Conservation (phyloP, 2,888 invertebrate genomes). For the Auanema freiburgensis region DNA sequence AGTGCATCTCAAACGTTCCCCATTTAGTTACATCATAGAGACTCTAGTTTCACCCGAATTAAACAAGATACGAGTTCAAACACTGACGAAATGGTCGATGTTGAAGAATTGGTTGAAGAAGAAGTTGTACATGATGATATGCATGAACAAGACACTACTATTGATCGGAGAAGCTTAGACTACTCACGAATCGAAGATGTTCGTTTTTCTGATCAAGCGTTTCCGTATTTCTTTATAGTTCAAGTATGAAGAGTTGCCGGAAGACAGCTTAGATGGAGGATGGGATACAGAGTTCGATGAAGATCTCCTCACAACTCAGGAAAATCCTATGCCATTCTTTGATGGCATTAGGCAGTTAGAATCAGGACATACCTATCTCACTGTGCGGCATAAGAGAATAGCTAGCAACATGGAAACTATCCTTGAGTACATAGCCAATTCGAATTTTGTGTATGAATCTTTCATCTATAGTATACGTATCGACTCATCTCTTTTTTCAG, state of each 20-base stretch:
- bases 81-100: slow-evolving; percentile 17
- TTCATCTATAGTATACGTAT: not conserved
- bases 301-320: slow-evolving; percentile 31
- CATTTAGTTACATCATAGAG: not conserved
- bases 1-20: not conserved
- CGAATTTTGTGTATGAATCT: slow-evolving; percentile 36
- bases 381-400: slow-evolving; percentile 39
- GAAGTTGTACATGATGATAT: slow-evolving; percentile 13
- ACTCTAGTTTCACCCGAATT: too few relatives aligned
- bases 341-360: slow-evolving; percentile 34
- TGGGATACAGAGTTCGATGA: slow-evolving; percentile 43
- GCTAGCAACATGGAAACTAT: slow-evolving; percentile 32
- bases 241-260: slow-evolving; percentile 20
- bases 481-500: slow-evolving; percentile 17
- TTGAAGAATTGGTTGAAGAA: slow-evolving; percentile 22
- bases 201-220: not conserved
- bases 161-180: not conserved
- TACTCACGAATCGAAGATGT: not conserved
- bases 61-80: not conserved
- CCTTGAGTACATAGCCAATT: slow-evolving; percentile 40
- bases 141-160: not conserved
- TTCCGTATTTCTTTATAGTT: not conserved
- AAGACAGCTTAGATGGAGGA: slow-evolving; percentile 36
- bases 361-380: slow-evolving; percentile 38
- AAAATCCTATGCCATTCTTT: slow-evolving; percentile 36